These are phyloP conservation scores for Sylvilagus floridanus DNA, from an alignment of 2,797 vertebrate genomes.

Conservation along the genomic window DNA sequence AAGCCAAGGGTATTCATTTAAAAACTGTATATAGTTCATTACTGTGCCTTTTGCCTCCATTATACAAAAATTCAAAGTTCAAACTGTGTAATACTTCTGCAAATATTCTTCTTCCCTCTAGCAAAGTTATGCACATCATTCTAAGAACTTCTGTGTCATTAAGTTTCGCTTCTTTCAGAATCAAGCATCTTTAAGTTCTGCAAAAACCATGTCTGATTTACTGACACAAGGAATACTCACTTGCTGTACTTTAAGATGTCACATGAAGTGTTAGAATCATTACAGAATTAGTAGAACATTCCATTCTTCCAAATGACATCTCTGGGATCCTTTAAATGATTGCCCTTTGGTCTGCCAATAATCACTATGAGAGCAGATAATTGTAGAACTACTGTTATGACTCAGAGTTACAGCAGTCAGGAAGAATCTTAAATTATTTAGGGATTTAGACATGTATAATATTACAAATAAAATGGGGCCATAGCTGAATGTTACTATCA, in stretches of 20 bases:
- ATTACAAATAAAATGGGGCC: slow-evolving; percentile 5
- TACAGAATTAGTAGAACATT: neutral
- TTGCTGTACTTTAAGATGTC: neutral
- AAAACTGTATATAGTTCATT: neutral
- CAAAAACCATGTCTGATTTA: neutral
- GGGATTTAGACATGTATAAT: neutral
- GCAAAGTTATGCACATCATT: neutral
- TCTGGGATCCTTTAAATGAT: neutral
- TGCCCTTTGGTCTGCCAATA: neutral
- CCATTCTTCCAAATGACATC: neutral
- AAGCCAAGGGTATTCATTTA: neutral
- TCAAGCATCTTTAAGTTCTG: neutral
- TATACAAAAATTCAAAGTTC: neutral
- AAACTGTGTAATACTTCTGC: neutral
- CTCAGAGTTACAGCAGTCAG: neutral
- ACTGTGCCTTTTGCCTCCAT: neutral
- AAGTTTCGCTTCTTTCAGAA: neutral
- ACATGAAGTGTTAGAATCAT: neutral
- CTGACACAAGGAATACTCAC: neutral
- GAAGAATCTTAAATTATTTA: slow-evolving; percentile 46
- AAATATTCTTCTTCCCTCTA: neutral
- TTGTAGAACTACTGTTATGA: neutral
- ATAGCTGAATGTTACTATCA: neutral
- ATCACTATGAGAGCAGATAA: neutral
- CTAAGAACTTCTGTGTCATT: neutral